phyloP scores from a whole-genome alignment of 1,140 invertebrate species.

The Bradynema listronoti region DNA sequence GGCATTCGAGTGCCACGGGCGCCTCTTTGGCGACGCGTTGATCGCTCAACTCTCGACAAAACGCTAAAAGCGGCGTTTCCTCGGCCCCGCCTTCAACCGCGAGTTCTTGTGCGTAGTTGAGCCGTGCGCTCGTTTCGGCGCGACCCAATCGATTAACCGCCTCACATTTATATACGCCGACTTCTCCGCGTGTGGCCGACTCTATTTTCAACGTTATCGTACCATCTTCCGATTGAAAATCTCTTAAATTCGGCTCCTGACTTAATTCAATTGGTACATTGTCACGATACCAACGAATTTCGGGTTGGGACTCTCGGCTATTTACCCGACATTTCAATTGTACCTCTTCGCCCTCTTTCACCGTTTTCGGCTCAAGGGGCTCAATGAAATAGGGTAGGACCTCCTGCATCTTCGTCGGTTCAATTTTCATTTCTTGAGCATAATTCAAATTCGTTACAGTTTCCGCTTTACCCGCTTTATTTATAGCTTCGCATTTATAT shows the following conservation, averaged over 20 bases:
- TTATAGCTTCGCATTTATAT: slow-evolving; percentile 41
- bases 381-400: slow-evolving; percentile 38
- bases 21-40: slow-evolving; percentile 15
- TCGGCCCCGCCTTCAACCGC: slow-evolving; percentile 20
- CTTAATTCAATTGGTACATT: slow-evolving; percentile 34
- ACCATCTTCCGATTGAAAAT: slow-evolving; percentile 40
- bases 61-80: slow-evolving; percentile 27
- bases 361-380: slow-evolving; percentile 39
- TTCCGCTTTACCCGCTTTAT: slow-evolving; percentile 27
- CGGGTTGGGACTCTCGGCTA: slow-evolving; percentile 43
- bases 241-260: slow-evolving; percentile 32
- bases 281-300: slow-evolving; percentile 53
- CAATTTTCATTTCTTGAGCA: slow-evolving; percentile 17
- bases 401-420: slow-evolving; percentile 26
- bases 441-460: slow-evolving; percentile 38
- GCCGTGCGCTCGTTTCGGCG: slow-evolving; percentile 27
- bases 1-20: slow-evolving; percentile 36
- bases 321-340: slow-evolving; percentile 45
- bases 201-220: slow-evolving; percentile 39
- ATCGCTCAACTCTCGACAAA: slow-evolving; percentile 21
- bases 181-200: slow-evolving; percentile 32
- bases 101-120: slow-evolving; percentile 39
- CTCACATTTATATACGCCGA: slow-evolving; percentile 39
- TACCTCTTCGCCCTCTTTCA: slow-evolving; percentile 46
- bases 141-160: slow-evolving; percentile 33